Percentiles rank a stretch among this genome's conserved stretches.
Evolutionary conservation across 2,113 vertebrate species (phyloP).

Genomic region (Pitta sordida): DNA sequence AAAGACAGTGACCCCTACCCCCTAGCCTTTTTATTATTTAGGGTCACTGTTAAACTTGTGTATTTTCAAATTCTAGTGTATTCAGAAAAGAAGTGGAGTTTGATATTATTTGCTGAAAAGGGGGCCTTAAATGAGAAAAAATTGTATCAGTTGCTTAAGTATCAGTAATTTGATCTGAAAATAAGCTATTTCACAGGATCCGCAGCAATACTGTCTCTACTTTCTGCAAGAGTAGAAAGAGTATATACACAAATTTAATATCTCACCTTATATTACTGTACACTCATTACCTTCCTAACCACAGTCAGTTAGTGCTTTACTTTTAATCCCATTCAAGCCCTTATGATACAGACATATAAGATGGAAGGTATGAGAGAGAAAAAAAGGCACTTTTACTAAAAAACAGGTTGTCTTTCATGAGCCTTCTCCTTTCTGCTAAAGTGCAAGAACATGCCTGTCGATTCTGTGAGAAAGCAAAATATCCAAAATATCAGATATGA

Average conservation of each 20-base stretch:
- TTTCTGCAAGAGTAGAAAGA: not conserved
- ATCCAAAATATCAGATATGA: not conserved
- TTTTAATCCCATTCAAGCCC: not conserved
- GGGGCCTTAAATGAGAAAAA: not conserved
- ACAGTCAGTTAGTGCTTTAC: not conserved
- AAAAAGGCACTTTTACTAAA: not conserved
- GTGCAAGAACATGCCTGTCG: not conserved
- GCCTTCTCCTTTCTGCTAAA: not conserved
- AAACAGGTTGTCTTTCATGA: not conserved
- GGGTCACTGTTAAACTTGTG: not conserved
- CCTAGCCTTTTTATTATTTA: not conserved
- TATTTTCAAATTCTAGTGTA: not conserved
- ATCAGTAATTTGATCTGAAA: not conserved
- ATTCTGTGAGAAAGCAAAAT: not conserved
- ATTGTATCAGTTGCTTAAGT: not conserved
- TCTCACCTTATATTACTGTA: not conserved
- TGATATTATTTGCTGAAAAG: not conserved
- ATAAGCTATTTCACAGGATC: not conserved
- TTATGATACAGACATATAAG: not conserved
- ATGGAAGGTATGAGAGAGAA: not conserved
- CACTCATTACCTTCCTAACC: not conserved
- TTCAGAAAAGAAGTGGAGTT: not conserved
- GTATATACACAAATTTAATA: not conserved
- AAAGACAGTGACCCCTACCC: not conserved
- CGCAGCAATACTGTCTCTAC: not conserved